A percentile compares a stretch with the other conserved stretches of the same genome.
Conservation (phyloP, 2,888 invertebrate species). For the Metacarcinus magister region DNA sequence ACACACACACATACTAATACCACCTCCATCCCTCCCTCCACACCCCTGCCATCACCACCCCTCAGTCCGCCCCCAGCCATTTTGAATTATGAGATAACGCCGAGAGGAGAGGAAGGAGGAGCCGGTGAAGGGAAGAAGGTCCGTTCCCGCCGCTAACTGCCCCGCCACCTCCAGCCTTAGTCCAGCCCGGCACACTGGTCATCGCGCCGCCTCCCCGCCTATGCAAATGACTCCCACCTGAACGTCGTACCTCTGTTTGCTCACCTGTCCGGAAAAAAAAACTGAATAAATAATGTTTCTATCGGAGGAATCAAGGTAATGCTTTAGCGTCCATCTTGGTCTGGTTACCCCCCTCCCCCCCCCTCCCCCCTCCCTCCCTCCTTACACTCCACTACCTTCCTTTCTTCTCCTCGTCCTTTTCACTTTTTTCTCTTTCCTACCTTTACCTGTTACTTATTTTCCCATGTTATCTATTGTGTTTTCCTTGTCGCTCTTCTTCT, state of each 20-base stretch:
- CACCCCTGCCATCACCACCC: not conserved
- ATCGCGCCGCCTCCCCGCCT: not conserved
- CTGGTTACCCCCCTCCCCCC: not conserved
- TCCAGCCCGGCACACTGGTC: not conserved
- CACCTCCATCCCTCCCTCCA: not conserved
- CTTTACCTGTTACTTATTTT: not conserved
- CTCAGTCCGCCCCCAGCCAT: not conserved
- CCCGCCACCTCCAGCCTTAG: not conserved
- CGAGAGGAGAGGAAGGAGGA: conserved; percentile 20
- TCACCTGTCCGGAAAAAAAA: not conserved
- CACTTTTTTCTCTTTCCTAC: not conserved
- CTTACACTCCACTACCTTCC: not conserved
- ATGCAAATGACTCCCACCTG: conserved; percentile 3
- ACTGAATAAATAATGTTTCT: conserved; percentile 35
- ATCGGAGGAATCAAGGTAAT: conserved; percentile 38
- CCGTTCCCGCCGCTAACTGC: not conserved
- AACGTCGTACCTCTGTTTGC: not conserved
- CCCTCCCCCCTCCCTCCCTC: too few relatives aligned
- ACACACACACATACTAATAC: too few relatives aligned
- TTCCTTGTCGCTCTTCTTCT: not conserved
- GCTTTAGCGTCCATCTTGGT: not conserved
- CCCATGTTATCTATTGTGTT: not conserved
- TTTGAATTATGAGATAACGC: conserved; percentile 35
- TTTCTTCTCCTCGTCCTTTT: not conserved
- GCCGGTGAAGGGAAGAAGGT: not conserved